A percentile compares a stretch with the other conserved stretches of the same genome.
These are phyloP conservation scores for Paguma larvata DNA, from an alignment of 2,797 vertebrate species.

Conservation along the genomic window DNA sequence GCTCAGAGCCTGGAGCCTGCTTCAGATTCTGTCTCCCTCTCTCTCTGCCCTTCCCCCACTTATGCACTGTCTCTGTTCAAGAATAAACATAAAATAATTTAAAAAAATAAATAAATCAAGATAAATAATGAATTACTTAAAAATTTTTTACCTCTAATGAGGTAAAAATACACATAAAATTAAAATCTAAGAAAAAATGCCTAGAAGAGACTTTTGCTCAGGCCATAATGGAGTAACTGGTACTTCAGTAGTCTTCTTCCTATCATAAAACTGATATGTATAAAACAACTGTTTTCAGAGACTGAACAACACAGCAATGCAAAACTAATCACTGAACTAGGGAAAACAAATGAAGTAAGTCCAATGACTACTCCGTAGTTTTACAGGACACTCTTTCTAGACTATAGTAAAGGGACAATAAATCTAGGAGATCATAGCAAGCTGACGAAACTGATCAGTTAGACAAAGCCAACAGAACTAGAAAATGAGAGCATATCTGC, in stretches of 20 bases:
- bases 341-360: neutral
- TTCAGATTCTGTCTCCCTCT: no score
- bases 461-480: neutral
- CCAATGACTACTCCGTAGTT: neutral
- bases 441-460: neutral
- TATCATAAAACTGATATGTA: neutral
- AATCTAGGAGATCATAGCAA: neutral
- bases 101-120: no score
- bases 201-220: neutral
- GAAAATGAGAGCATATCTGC: neutral
- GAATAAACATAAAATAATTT: no score
- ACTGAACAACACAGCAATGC: neutral
- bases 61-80: no score
- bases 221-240: neutral
- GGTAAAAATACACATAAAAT: neutral
- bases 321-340: neutral
- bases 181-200: conserved; percentile 14
- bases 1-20: no score
- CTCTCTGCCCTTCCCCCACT: no score
- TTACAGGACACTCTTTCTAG: neutral
- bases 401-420: neutral
- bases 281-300: neutral
- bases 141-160: neutral
- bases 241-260: neutral
- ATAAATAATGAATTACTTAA: neutral